Evolutionary conservation across 1,140 invertebrate species (phyloP), one percentile per base, ranked within the genome.

Genomic region (Subanguina moxae): DNA sequence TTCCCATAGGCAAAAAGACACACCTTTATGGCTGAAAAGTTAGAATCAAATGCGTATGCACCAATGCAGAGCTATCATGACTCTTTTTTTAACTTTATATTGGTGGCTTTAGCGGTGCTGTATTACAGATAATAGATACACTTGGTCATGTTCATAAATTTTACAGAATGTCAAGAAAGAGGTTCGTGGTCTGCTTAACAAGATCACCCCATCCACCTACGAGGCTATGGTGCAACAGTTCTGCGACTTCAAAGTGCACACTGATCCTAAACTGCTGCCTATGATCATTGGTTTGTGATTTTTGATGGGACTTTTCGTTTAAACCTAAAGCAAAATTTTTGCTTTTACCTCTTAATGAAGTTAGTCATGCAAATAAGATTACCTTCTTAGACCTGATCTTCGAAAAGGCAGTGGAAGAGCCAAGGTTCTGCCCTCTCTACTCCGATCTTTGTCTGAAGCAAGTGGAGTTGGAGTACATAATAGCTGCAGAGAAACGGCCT

Each of bases 351-450:
- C n/a, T n/a, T n/a, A n/a, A n/a, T n/a, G n/a, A n/a, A n/a, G n/a
- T n/a, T n/a, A n/a, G n/a, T n/a, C n/a, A n/a, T n/a, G n/a, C n/a
- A n/a, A n/a, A n/a, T n/a, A n/a, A n/a, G n/a, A n/a, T n/a, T n/a
- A n/a, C n/a, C n/a, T n/a, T n/a, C 11, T 38, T 38, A 38, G 68
- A 74, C 62, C 64, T 80, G 42, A 77, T 80, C 32, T 80, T 80
- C 56, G 80, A 82, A 28, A 80, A 80, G 56, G 78, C 78, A 15
- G 80, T 80, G 11, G 78, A 80, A 57, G 78, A 80, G 62, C 78
- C 78, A 17, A 74, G 78, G 43, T 80, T 80, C 69, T 80, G 78
- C 58, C 62, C 80, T 13, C 70, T 80, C 0, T 80, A 80, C 62
- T 71, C 77, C 13, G 75, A 80, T 56, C 58, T 80, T 13, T 80